These are phyloP conservation scores for Ectemnius continuus DNA, from an alignment of 2,888 invertebrate genomes.

Conservation along the genomic window DNA sequence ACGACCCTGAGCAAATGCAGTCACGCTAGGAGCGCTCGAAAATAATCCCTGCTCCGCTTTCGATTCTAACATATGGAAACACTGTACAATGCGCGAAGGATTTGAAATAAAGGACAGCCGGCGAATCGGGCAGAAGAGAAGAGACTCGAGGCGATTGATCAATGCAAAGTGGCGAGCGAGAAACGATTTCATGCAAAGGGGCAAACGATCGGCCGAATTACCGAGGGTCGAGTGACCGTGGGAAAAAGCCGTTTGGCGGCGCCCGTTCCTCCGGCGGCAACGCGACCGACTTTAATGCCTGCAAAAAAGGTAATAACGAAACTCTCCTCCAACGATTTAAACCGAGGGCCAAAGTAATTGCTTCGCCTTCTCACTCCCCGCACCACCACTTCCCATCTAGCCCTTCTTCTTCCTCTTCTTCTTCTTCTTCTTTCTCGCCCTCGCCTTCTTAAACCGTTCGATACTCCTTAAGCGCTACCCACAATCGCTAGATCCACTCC, in stretches of 20 bases:
- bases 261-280: conserved; percentile 3
- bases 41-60: too few species aligned
- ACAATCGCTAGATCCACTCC: not conserved
- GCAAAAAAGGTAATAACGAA: conserved; percentile 48
- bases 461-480: not conserved
- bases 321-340: conserved; percentile 40
- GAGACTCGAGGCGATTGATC: not conserved
- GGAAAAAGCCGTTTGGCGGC: conserved; percentile 32
- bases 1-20: too few species aligned
- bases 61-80: too few species aligned
- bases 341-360: conserved; percentile 44
- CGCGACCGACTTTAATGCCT: conserved; percentile 38
- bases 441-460: conserved; percentile 2
- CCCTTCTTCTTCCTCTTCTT: not conserved
- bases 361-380: conserved; percentile 37
- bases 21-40: not conserved
- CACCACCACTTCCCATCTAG: not conserved
- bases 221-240: conserved; percentile 40
- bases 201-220: conserved; percentile 41
- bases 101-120: too few species aligned
- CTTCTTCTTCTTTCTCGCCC: not conserved
- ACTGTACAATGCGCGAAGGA: too few species aligned
- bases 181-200: conserved; percentile 19
- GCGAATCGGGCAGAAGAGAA: not conserved
- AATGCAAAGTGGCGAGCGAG: not conserved